Percentiles rank a stretch among this genome's conserved stretches.
phyloP scores from a whole-genome alignment of 1,140 invertebrate species.

The Leptinotarsa texana region DNA sequence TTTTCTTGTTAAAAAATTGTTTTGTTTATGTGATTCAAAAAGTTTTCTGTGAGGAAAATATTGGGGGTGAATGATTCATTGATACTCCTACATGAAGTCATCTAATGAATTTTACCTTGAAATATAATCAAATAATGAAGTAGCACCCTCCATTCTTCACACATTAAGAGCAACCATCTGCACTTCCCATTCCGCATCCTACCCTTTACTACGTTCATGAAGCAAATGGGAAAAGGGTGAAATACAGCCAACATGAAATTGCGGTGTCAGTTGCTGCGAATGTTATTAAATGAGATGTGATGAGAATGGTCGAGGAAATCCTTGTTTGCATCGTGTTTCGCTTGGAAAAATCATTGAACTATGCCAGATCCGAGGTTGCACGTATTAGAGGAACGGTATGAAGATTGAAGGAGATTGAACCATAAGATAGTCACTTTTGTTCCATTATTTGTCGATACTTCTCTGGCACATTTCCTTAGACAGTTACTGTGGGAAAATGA shows the following conservation, averaged over 20 bases:
- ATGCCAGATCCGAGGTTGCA: not conserved
- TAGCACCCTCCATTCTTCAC: too few relatives aligned
- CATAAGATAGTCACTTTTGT: not conserved
- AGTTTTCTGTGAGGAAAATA: too few relatives aligned
- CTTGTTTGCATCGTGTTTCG: slow-evolving; percentile 31
- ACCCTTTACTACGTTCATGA: not conserved
- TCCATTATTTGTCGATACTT: not conserved
- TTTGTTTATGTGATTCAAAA: too few relatives aligned
- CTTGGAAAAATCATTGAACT: slow-evolving; percentile 6
- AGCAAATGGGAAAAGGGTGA: slow-evolving; percentile 26
- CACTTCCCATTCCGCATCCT: not conserved
- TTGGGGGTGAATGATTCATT: too few relatives aligned
- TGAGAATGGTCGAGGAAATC: slow-evolving; percentile 43
- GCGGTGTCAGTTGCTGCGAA: slow-evolving; percentile 39
- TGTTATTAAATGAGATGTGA: slow-evolving; percentile 42
- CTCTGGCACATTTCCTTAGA: too few relatives aligned
- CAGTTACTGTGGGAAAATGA: too few relatives aligned
- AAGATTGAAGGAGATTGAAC: not conserved
- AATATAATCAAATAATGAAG: too few relatives aligned
- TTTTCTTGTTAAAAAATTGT: too few relatives aligned
- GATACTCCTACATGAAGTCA: too few relatives aligned
- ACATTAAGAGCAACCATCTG: not conserved
- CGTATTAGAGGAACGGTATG: not conserved
- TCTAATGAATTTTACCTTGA: too few relatives aligned
- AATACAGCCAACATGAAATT: slow-evolving; percentile 38